Conservation (phyloP, 1,140 invertebrate species). For the Drosophila nasuta region DNA sequence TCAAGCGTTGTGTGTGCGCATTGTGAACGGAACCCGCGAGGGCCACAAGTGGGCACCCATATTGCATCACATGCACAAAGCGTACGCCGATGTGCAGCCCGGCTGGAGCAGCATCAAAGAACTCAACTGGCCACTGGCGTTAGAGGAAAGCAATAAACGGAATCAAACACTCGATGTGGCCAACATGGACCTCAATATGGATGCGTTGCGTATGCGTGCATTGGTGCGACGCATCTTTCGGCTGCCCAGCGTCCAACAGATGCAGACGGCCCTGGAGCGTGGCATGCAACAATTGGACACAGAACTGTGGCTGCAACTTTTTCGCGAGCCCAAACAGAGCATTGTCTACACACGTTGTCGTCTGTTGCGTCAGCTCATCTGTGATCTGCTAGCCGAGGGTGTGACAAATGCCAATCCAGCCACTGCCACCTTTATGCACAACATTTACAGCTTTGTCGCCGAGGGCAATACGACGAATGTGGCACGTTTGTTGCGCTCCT, state of each 20-base stretch:
- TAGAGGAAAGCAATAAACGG: background rate
- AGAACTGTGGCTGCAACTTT: slow-evolving; percentile 56
- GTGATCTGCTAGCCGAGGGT: slow-evolving; percentile 50
- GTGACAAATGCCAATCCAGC: background rate
- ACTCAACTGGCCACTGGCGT: slow-evolving; percentile 51
- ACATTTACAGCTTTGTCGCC: slow-evolving; percentile 47
- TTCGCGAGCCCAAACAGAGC: slow-evolving; percentile 54
- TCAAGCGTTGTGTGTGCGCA: slow-evolving; percentile 42
- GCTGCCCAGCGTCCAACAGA: slow-evolving; percentile 33
- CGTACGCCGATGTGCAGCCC: slow-evolving; percentile 46
- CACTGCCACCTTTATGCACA: slow-evolving; percentile 52
- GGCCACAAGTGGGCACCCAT: slow-evolving; percentile 53
- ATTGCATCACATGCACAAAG: slow-evolving; percentile 49
- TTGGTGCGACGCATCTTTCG: slow-evolving; percentile 60
- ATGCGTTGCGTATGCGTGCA: slow-evolving; percentile 57
- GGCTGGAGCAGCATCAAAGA: slow-evolving; percentile 54
- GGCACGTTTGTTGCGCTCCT: slow-evolving; percentile 45
- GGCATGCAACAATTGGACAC: slow-evolving; percentile 36
- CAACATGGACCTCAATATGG: slow-evolving; percentile 16
- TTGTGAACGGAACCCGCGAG: slow-evolving; percentile 42
- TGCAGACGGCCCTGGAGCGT: slow-evolving; percentile 47
- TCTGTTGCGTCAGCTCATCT: slow-evolving; percentile 63
- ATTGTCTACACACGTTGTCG: slow-evolving; percentile 48
- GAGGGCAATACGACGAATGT: slow-evolving; percentile 22
- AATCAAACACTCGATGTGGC: slow-evolving; percentile 16